Conservation (phyloP, 23 tunicate genomes). For the Corella eumyota region DNA sequence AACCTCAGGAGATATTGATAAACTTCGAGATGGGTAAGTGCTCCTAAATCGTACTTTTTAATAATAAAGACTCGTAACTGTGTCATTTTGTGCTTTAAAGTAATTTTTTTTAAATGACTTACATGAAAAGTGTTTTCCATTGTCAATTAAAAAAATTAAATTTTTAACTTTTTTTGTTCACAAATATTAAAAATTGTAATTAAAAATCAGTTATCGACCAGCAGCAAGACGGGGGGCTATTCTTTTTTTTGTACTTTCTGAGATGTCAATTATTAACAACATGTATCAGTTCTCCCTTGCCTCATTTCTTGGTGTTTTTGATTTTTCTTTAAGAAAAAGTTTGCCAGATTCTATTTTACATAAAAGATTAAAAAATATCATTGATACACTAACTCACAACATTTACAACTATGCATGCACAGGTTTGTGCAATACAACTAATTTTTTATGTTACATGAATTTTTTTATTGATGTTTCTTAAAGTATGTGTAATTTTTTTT, state of each 20-base stretch:
- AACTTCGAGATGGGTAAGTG: constrained; percentile 89
- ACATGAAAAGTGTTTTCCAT: neutral
- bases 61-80: neutral
- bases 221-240: constrained; percentile 99
- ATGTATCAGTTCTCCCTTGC: constrained; percentile 99
- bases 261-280: constrained; percentile 97
- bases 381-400: constrained; percentile 81
- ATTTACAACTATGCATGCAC: constrained; percentile 99
- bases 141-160: too few relatives aligned
- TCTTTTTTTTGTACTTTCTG: constrained; percentile 93
- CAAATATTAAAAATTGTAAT: neutral
- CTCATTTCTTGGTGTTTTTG: constrained; percentile 96
- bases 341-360: constrained; percentile 85
- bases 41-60: neutral
- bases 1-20: constrained; percentile 91
- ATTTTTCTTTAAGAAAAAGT: constrained; percentile 87
- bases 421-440: constrained; percentile 15
- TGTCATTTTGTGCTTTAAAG: neutral
- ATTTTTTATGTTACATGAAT: neutral
- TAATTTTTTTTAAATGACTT: neutral
- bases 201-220: constrained; percentile 79
- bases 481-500: neutral
- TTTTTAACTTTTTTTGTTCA: too few relatives aligned
- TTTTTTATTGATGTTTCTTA: neutral
- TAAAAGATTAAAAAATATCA: constrained; percentile 82